These are phyloP conservation scores for Nebria salina DNA, from an alignment of 2,888 invertebrate species.

Conservation along the genomic window DNA sequence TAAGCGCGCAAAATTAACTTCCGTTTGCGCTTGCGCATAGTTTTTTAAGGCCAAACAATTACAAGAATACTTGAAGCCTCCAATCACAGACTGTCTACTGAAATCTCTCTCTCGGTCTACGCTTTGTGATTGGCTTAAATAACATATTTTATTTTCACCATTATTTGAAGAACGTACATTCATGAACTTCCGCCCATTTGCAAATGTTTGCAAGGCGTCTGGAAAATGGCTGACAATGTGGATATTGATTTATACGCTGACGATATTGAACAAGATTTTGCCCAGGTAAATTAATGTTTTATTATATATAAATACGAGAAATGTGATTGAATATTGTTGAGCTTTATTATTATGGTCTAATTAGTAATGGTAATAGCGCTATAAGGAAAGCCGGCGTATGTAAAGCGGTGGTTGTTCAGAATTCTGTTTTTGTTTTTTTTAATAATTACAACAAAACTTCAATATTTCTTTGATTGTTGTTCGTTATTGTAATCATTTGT, in stretches of 20 bases:
- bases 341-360: background rate
- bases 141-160: constrained; percentile 5
- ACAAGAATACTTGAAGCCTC: background rate
- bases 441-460: too few relatives aligned
- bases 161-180: background rate
- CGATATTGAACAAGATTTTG: constrained; percentile 95
- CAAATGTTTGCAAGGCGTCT: constrained; percentile 40
- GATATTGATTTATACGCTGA: constrained; percentile 98
- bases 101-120: background rate
- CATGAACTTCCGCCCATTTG: constrained; percentile 49
- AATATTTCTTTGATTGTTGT: background rate
- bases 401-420: constrained; percentile 33
- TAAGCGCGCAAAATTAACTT: background rate
- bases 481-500: background rate
- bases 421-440: constrained; percentile 10
- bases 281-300: constrained; percentile 66
- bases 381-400: constrained; percentile 5
- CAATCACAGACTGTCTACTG: background rate
- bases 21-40: constrained; percentile 21
- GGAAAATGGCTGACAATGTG: constrained; percentile 90
- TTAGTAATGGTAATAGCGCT: background rate
- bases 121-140: background rate
- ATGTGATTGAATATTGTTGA: background rate
- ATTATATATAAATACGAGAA: background rate
- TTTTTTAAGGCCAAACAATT: background rate